Evolutionary conservation across 2,797 vertebrate genomes (phyloP).

Genomic region (Neosilurus mollespiculum): DNA sequence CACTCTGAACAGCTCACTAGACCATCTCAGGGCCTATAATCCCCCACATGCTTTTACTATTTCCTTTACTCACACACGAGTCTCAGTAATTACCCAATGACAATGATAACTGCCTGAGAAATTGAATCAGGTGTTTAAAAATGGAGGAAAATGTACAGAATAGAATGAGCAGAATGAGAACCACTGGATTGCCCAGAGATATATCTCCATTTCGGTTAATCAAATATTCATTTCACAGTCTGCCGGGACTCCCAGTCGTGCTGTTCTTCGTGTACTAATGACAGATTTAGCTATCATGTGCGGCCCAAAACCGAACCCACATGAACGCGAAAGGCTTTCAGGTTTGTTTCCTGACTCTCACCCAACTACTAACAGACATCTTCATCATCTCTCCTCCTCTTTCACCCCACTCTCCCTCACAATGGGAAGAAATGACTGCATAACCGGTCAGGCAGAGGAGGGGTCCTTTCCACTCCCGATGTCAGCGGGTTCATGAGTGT

Average conservation of each 20-base stretch:
- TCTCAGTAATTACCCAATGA: background rate
- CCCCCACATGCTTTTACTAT: background rate
- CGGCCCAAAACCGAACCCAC: background rate
- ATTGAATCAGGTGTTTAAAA: background rate
- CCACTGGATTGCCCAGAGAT: background rate
- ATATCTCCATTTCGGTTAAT: constrained; percentile 8
- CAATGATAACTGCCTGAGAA: background rate
- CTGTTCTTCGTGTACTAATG: background rate
- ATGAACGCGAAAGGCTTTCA: background rate
- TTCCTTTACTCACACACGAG: background rate
- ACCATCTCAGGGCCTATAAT: too few relatives aligned
- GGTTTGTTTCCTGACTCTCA: background rate
- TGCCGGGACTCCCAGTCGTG: background rate
- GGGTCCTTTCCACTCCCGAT: constrained; percentile 59
- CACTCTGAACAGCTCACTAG: too few relatives aligned
- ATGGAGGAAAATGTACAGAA: background rate
- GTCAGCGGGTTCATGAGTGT: constrained; percentile 70
- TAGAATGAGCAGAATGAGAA: background rate
- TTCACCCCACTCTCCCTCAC: constrained; percentile 53
- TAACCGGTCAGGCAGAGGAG: constrained; percentile 61
- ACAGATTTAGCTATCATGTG: background rate
- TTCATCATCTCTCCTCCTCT: constrained; percentile 48
- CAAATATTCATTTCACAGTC: constrained; percentile 7
- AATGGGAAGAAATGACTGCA: constrained; percentile 68
- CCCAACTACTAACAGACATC: constrained; percentile 15